phyloP scores from a whole-genome alignment of 2,888 invertebrate genomes.

The Tigriopus californicus region DNA sequence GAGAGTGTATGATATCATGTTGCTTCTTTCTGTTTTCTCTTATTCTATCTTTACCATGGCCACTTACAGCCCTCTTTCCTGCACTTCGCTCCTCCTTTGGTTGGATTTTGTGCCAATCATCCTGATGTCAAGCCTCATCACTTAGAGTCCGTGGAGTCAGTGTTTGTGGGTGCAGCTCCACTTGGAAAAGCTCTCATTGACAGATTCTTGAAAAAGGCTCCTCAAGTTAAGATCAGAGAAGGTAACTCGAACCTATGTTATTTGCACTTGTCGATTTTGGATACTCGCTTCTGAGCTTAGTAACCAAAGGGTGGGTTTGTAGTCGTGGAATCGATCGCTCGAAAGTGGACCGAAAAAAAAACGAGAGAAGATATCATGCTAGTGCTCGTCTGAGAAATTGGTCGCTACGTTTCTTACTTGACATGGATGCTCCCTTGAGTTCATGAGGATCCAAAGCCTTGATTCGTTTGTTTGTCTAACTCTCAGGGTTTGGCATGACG shows the following conservation, averaged over 20 bases:
- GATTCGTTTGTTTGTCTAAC: neutral
- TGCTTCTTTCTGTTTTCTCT: too few relatives aligned
- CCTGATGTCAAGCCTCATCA: slow-evolving; percentile 39
- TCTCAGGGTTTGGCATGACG: slow-evolving; percentile 42
- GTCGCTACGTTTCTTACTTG: too few relatives aligned
- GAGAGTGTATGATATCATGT: too few relatives aligned
- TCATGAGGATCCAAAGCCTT: neutral
- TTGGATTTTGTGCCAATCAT: slow-evolving; percentile 42
- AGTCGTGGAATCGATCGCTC: too few relatives aligned
- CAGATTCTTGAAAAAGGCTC: slow-evolving; percentile 33
- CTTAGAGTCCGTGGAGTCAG: slow-evolving; percentile 33
- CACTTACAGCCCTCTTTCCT: slow-evolving; percentile 31
- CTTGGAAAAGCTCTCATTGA: slow-evolving; percentile 37
- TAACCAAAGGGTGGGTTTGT: too few relatives aligned
- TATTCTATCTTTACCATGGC: too few relatives aligned
- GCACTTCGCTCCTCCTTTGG: slow-evolving; percentile 54
- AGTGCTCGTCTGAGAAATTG: too few relatives aligned
- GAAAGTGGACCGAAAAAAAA: too few relatives aligned
- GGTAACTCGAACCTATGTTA: neutral
- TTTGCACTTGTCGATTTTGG: too few relatives aligned
- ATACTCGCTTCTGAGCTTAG: too few relatives aligned
- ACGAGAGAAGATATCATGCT: too few relatives aligned
- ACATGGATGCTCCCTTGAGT: too few relatives aligned
- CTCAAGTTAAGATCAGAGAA: slow-evolving; percentile 6
- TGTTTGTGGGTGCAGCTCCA: slow-evolving; percentile 48